Evolutionary conservation across 2,888 invertebrate genomes (phyloP).

Genomic region (Platynereis dumerilii): DNA sequence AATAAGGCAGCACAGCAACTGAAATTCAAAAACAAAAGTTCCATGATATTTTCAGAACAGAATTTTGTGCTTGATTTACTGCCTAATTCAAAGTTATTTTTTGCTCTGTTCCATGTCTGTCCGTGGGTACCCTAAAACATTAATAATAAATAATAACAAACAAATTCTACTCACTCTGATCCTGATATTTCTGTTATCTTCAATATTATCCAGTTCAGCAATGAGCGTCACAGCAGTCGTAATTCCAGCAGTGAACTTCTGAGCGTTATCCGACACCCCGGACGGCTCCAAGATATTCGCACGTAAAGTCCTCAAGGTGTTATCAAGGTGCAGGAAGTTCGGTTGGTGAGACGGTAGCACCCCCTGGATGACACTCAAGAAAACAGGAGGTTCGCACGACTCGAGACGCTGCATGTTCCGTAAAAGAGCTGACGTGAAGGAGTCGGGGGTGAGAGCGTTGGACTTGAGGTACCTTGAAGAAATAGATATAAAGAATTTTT

Average conservation of each 20-base stretch:
- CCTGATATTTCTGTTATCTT: slow-evolving; percentile 76
- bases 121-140: no score
- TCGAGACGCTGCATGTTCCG: slow-evolving; percentile 67
- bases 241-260: slow-evolving; percentile 92
- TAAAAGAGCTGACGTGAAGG: slow-evolving; percentile 81
- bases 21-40: no score
- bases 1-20: no score
- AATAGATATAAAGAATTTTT: no score
- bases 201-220: slow-evolving; percentile 83
- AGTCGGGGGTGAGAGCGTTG: slow-evolving; percentile 74
- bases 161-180: slow-evolving; percentile 76
- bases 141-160: no score
- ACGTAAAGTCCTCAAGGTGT: slow-evolving; percentile 48
- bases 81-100: no score
- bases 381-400: slow-evolving; percentile 45
- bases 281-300: slow-evolving; percentile 80
- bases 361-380: slow-evolving; percentile 40
- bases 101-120: no score
- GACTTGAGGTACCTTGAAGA: slow-evolving; percentile 59
- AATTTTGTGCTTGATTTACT: no score
- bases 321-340: slow-evolving; percentile 23
- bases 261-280: slow-evolving; percentile 79
- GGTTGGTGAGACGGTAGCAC: slow-evolving; percentile 22
- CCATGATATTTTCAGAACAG: no score
- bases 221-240: slow-evolving; percentile 86